Evolutionary conservation across 2,888 invertebrate genomes (phyloP).

Genomic region (Volucella bombylans): DNA sequence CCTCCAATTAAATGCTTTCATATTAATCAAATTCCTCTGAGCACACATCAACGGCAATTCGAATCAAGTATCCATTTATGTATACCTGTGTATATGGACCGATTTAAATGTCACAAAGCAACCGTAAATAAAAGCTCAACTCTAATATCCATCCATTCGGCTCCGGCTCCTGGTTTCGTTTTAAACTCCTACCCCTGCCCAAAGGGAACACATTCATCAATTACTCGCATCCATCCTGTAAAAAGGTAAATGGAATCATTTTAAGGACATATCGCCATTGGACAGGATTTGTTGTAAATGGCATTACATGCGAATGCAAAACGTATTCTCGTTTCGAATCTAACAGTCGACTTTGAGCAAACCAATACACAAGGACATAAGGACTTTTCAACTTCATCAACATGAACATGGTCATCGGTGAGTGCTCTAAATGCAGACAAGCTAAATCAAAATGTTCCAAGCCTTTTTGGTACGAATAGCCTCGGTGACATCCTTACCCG

Average conservation of each 20-base stretch:
- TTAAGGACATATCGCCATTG: slow-evolving; percentile 47
- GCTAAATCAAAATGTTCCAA: slow-evolving; percentile 72
- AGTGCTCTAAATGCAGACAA: slow-evolving; percentile 34
- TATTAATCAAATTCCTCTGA: slow-evolving; percentile 58
- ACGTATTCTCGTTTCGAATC: slow-evolving; percentile 6
- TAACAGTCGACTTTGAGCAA: slow-evolving; percentile 35
- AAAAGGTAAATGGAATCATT: slow-evolving; percentile 68
- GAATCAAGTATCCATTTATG: slow-evolving; percentile 47
- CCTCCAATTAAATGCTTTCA: slow-evolving; percentile 61
- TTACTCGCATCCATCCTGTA: slow-evolving; percentile 51
- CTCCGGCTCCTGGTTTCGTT: too few species aligned
- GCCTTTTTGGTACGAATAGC: slow-evolving; percentile 7
- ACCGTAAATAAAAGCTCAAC: slow-evolving; percentile 46
- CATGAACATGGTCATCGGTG: slow-evolving; percentile 38
- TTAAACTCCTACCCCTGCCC: too few species aligned
- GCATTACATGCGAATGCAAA: slow-evolving; percentile 60
- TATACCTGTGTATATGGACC: neutral
- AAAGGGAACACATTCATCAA: slow-evolving; percentile 57
- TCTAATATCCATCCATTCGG: neutral
- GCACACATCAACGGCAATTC: neutral
- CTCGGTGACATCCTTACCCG: slow-evolving; percentile 18
- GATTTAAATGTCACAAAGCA: slow-evolving; percentile 70
- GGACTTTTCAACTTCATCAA: slow-evolving; percentile 67
- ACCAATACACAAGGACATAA: slow-evolving; percentile 21
- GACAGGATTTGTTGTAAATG: slow-evolving; percentile 51